Base-by-base conservation (phyloP, 1,140 invertebrate genomes). In the Druon quercuslanigerum region DNA sequence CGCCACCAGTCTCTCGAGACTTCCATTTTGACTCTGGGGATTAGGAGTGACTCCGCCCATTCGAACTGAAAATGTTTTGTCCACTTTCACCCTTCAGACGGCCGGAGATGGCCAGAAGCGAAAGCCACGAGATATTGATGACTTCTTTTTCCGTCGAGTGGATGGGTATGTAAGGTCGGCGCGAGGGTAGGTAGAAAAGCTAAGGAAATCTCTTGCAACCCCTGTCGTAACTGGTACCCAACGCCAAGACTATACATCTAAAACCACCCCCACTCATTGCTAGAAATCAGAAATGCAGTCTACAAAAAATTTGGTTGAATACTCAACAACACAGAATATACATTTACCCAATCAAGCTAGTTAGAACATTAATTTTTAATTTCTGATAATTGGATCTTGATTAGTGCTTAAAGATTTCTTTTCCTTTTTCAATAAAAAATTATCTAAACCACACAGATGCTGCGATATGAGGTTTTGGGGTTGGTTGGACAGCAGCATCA, bases 1-100 rank as follows among this genome's bases (percentile, higher is more conserved):
- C 79, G 33, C 76, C 79, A 77, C 17, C 56, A 79, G 83, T 90
- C 90, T 91, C 90, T 75, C 57, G 90, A 91, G 90, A 91, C 90
- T 90, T 91, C 90, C 90, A 91, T 91, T 91, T 91, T 91, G 90
- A 91, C 90, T 91, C 90, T 88, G 81, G 90, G 90, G 90, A 91
- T 91, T 91, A 91, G 88, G 87, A 85, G 87, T 90, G 89, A 91
- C 90, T 90, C 90, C 90, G 90, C 90, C 90, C 81, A 86, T 85
- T 79, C 84, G 83, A 80, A 83, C 74, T 83, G 82, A 90, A 91
- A 87, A 91, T 90, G 90, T 89, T 89, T 88, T 89, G 70, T 83
- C 74, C 74, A 33, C 74, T 73, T 82, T 82, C 84, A 82, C 81
- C 80, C 74, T 80, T 79, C 77, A 75, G 74, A 78, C 74, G 74